Base-by-base conservation (phyloP, 2,888 invertebrate genomes). In the Seladonia tumulorum region DNA sequence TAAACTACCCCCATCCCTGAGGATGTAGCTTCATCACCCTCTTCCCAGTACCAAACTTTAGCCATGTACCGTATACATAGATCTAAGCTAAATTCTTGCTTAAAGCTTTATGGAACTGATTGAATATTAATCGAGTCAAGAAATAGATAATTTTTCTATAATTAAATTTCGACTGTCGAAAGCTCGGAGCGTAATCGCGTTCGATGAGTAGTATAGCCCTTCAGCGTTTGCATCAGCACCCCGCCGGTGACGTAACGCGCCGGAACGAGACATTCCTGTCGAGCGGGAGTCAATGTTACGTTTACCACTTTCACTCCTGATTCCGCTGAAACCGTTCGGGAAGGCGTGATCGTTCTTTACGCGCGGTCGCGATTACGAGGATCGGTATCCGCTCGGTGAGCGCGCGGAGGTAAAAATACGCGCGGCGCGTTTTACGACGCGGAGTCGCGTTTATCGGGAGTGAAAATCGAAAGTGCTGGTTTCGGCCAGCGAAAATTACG, bases 281-380 rank as follows among this genome's bases (percentile, higher is more conserved):
- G 76, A 57, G 45, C 47, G 49, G 16, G 42, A 68, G 35, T 49
- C 76, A 25, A 45, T 68, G 68, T 68, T 68, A 68, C 83, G 35
- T 63, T 78, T 49, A 18, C 77, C 16, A 63, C 84, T 84, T 84
- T 84, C 84, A 83, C 83, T 84, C 84, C 71, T 49, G 75, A 72
- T 83, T 60, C 72, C 72, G 79, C 72, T 79, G 63, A 68, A 42
- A 39, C 68, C 35, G 63, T 22, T 12, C 39, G 68, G 68, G 68
- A 22, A 42, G 42, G 42, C 42, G 39, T 68, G 42, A 22, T 39
- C 68, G 70, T 71, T 66, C 29, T 76, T 66, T 47, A 45, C 42
- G 29, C 35, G 39, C 29, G n/a, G 4, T 25, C 45, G 53, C 22
- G 53, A 66, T 47, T 47, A 25, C 42, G 25, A 22, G 39, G 18